These are phyloP conservation scores for Mamestra brassicae DNA, from an alignment of 2,888 invertebrate genomes.

Conservation along the genomic window DNA sequence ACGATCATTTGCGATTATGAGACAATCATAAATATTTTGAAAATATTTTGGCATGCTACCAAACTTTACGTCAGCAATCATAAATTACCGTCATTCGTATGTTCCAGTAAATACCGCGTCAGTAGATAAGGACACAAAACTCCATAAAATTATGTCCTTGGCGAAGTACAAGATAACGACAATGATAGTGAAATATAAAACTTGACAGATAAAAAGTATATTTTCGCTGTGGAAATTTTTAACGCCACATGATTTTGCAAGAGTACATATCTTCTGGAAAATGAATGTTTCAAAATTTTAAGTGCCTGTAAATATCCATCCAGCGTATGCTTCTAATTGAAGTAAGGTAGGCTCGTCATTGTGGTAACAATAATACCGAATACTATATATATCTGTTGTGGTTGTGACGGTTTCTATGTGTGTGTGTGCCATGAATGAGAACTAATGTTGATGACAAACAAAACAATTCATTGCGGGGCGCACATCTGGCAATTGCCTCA, in stretches of 20 bases:
- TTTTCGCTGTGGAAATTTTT: slow-evolving; percentile 62
- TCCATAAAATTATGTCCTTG: slow-evolving; percentile 78
- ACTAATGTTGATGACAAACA: slow-evolving; percentile 59
- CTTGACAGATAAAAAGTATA: slow-evolving; percentile 64
- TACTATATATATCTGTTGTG: slow-evolving; percentile 36
- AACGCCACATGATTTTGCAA: slow-evolving; percentile 8
- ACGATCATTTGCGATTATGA: slow-evolving; percentile 21
- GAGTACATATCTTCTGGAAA: neutral
- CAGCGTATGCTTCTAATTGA: neutral
- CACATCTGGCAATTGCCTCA: slow-evolving; percentile 60
- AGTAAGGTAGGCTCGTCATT: slow-evolving; percentile 4
- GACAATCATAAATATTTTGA: slow-evolving; percentile 48
- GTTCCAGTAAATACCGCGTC: slow-evolving; percentile 49
- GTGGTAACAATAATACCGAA: slow-evolving; percentile 7
- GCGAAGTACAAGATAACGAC: slow-evolving; percentile 72
- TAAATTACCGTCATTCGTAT: slow-evolving; percentile 47
- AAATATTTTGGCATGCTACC: slow-evolving; percentile 50
- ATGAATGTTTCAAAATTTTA: neutral
- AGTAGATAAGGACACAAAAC: slow-evolving; percentile 69
- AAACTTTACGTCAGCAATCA: slow-evolving; percentile 40
- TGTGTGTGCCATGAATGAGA: slow-evolving; percentile 45
- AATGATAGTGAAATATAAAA: slow-evolving; percentile 65
- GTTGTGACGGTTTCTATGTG: slow-evolving; percentile 2
- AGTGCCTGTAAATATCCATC: slow-evolving; percentile 1
- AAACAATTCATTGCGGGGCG: slow-evolving; percentile 51